Conservation (phyloP, 2,113 vertebrate species). For the pig (Sus scrofa) region T2T-Sscrofa CM000813.6:112691001-112691500, state of each 20-base stretch:
- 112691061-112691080: neutral
- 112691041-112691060: conserved; percentile 45
- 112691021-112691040: neutral
- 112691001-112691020: neutral
- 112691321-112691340: neutral
- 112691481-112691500: neutral
- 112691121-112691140: neutral
- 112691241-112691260: conserved; percentile 28
- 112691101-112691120: neutral
- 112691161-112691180: conserved; percentile 43
- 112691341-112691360: conserved; percentile 46
- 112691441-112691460: neutral
- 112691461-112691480: neutral
- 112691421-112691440: neutral
- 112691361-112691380: neutral
- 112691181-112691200: conserved; percentile 36
- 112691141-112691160: neutral
- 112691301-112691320: conserved; percentile 47
- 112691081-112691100: neutral
- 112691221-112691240: conserved; percentile 58
- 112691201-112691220: conserved; percentile 18
- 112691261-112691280: conserved; percentile 10
- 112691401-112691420: neutral
- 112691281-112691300: neutral
- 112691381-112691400: neutral